Percentiles rank a stretch among this genome's conserved stretches.
Evolutionary conservation across 2,888 invertebrate genomes (phyloP).

Genomic region (Diarsia brunnea): DNA sequence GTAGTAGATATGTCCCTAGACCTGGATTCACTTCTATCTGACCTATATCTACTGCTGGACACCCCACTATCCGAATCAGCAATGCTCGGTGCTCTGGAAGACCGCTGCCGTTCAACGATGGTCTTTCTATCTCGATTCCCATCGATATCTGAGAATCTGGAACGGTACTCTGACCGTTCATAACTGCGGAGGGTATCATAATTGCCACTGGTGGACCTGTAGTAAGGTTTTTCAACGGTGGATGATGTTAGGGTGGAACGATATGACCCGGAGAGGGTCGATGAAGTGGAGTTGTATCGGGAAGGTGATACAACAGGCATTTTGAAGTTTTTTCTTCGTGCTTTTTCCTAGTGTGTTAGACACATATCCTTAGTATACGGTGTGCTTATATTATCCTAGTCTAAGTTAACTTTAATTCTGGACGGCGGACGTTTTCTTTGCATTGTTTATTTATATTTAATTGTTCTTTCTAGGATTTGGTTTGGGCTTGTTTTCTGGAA

Average conservation of each 20-base stretch:
- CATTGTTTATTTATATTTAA: constrained; percentile 73
- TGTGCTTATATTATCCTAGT: constrained; percentile 57
- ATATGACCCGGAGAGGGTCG: constrained; percentile 88
- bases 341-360: constrained; percentile 30
- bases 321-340: constrained; percentile 61
- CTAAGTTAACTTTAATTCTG: constrained; percentile 77
- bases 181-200: constrained; percentile 82
- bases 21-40: constrained; percentile 89
- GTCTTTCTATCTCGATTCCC: constrained; percentile 85
- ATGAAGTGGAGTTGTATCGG: constrained; percentile 84
- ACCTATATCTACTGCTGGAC: constrained; percentile 79
- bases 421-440: constrained; percentile 83
- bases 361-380: constrained; percentile 63
- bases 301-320: constrained; percentile 92
- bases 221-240: constrained; percentile 90
- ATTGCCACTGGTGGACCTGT: constrained; percentile 84
- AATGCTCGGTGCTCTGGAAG: constrained; percentile 85
- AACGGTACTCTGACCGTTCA: constrained; percentile 80
- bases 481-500: constrained; percentile 75
- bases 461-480: constrained; percentile 36
- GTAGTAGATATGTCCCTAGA: constrained; percentile 89
- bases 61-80: constrained; percentile 88
- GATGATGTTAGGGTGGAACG: constrained; percentile 86
- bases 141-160: constrained; percentile 83
- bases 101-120: constrained; percentile 83